Evolutionary conservation across 64 coral and sea anemone species (phyloP).

Genomic region (Catalaphyllia jardinei): DNA sequence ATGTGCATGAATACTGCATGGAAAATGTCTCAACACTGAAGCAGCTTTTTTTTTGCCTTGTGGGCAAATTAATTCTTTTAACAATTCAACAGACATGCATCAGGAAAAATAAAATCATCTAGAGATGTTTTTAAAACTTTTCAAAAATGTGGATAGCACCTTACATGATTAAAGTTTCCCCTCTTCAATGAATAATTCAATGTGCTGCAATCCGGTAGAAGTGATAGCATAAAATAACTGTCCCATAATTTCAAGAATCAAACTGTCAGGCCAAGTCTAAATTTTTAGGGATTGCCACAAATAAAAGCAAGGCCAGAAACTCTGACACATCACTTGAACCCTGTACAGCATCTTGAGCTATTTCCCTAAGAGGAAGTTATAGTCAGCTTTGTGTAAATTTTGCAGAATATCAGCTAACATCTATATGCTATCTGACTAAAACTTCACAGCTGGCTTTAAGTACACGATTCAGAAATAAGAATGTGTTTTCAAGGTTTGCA

Average conservation of each 20-base stretch:
- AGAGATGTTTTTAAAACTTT: neutral
- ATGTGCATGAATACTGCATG: constrained; percentile 34
- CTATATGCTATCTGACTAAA: no score
- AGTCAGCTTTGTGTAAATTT: neutral
- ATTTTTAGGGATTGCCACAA: neutral
- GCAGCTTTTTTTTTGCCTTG: no score
- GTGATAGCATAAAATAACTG: neutral
- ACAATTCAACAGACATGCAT: neutral
- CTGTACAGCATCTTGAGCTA: neutral
- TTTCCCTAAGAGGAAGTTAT: neutral
- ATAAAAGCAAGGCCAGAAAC: neutral
- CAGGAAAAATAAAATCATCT: neutral
- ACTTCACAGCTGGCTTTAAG: no score
- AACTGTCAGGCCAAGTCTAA: neutral
- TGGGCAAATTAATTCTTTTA: no score
- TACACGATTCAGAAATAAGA: no score
- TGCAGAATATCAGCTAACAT: neutral
- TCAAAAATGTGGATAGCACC: neutral
- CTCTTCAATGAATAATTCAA: constrained; percentile 14
- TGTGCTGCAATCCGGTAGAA: neutral
- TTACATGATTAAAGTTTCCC: neutral
- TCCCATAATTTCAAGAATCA: neutral
- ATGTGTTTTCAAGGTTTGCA: no score
- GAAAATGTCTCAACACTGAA: neutral
- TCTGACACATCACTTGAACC: neutral